A percentile compares a stretch with the other conserved stretches of the same genome.
phyloP scores from a whole-genome alignment of 35 echinoderm and acorn worm genomes.

The Lytechinus pictus region DNA sequence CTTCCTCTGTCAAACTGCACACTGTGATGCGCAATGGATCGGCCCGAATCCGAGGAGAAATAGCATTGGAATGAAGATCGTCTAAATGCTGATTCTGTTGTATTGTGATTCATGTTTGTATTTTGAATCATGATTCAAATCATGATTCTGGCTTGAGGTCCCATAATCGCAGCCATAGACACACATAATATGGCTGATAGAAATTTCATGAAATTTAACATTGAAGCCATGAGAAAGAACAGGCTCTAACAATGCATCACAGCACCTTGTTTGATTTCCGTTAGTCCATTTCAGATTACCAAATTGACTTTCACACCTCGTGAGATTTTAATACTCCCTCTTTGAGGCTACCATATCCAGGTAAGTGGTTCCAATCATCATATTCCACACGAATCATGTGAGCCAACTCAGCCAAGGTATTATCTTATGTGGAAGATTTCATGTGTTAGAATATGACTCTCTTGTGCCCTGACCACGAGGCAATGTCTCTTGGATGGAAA shows the following conservation, averaged over 20 bases:
- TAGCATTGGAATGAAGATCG: no score
- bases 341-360: neutral
- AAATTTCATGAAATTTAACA: neutral
- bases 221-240: neutral
- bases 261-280: neutral
- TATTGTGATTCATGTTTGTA: no score
- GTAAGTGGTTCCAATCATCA: neutral
- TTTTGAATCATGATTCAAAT: no score
- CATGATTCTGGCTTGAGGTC: no score
- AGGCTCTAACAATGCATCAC: neutral
- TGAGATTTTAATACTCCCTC: neutral
- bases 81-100: no score
- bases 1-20: no score
- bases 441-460: neutral
- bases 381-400: neutral
- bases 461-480: no score
- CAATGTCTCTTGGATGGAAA: no score
- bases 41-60: no score
- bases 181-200: no score
- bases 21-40: no score
- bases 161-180: no score
- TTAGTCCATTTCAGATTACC: neutral
- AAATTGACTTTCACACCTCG: slow-evolving; percentile 18
- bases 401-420: neutral
- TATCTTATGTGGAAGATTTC: neutral